phyloP scores from a whole-genome alignment of 1,140 invertebrate species.

The Drosophila bipectinata region DNA sequence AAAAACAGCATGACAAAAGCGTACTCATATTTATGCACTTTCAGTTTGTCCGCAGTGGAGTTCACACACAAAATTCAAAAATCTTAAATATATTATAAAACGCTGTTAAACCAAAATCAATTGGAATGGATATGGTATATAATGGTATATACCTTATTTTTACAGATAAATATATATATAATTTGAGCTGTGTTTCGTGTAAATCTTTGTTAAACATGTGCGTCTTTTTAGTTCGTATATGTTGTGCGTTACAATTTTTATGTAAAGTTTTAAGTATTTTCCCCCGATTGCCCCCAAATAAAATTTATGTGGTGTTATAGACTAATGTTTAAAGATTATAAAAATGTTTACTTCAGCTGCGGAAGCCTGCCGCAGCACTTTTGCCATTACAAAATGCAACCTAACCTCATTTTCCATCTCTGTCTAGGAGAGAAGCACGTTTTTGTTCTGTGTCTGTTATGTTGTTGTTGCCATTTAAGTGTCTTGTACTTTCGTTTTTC shows the following conservation, averaged over 20 bases:
- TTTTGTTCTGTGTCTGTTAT: no score
- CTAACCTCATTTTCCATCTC: neutral
- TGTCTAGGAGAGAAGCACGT: neutral
- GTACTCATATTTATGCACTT: neutral
- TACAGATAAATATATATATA: slow-evolving; percentile 4
- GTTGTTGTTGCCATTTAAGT: neutral
- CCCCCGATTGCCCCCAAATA: neutral
- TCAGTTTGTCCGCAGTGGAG: neutral
- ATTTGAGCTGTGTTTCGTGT: slow-evolving; percentile 7
- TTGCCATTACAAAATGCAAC: slow-evolving; percentile 2
- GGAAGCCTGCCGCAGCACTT: neutral
- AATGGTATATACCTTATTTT: slow-evolving; percentile 6
- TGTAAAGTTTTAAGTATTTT: neutral
- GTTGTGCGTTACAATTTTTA: no score
- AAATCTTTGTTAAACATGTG: neutral
- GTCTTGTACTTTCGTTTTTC: slow-evolving; percentile 4
- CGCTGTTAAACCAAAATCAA: neutral
- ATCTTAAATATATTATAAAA: slow-evolving; percentile 8
- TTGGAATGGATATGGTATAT: neutral
- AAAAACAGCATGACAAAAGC: no score
- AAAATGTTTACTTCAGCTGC: no score
- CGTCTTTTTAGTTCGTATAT: neutral
- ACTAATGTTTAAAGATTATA: neutral
- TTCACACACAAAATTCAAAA: neutral
- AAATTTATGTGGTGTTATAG: no score